These are phyloP conservation scores for Vimba vimba DNA, from an alignment of 2,113 vertebrate species.

Conservation along the genomic window DNA sequence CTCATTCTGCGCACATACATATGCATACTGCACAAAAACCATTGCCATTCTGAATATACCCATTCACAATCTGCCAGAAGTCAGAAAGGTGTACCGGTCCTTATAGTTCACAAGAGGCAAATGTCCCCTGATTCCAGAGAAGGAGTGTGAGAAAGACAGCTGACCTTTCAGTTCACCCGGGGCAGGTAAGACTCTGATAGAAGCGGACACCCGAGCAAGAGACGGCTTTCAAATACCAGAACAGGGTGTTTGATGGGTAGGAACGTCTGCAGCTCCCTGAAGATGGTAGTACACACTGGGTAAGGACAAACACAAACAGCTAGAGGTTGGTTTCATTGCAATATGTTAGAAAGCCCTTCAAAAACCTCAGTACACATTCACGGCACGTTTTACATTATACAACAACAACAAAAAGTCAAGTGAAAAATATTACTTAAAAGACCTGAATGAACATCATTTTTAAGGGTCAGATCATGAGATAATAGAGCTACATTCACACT, in stretches of 20 bases:
- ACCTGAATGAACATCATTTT: neutral
- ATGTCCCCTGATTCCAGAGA: constrained; percentile 2
- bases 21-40: neutral
- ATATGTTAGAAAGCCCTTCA: neutral
- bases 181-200: constrained; percentile 36
- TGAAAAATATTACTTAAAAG: neutral
- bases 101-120: constrained; percentile 30
- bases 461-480: neutral
- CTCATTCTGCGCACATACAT: neutral
- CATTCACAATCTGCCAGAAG: constrained; percentile 3
- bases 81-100: neutral
- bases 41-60: neutral
- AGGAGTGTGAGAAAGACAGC: constrained; percentile 30
- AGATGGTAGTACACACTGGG: constrained; percentile 9
- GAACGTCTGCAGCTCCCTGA: neutral
- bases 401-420: neutral
- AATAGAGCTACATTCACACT: neutral
- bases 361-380: neutral
- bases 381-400: neutral
- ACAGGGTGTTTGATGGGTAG: constrained; percentile 11
- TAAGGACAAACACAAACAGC: neutral
- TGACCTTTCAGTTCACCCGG: constrained; percentile 48
- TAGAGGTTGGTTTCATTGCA: neutral
- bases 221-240: constrained; percentile 30
- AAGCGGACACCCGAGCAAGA: constrained; percentile 24